Conservation (phyloP, 2,888 invertebrate species). For the Tyria jacobaeae region DNA sequence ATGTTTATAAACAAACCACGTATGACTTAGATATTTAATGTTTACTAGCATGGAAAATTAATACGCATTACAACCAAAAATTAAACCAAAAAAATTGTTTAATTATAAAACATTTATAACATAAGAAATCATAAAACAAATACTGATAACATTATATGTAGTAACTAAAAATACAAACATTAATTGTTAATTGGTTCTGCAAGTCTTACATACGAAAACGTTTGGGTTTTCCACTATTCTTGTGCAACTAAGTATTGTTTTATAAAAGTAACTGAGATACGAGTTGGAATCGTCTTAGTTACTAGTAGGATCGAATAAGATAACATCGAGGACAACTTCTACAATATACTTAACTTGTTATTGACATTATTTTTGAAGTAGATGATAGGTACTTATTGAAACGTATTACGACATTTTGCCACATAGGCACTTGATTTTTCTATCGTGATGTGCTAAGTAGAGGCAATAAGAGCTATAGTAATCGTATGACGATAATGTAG, state of each 20-base stretch:
- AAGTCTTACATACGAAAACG: neutral
- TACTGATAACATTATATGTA: neutral
- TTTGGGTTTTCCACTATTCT: neutral
- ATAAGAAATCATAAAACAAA: neutral
- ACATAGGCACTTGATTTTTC: slow-evolving; percentile 24
- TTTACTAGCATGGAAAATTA: no score
- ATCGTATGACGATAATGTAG: neutral
- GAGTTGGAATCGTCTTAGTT: neutral
- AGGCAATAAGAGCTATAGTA: neutral
- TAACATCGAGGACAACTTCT: slow-evolving; percentile 19
- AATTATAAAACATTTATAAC: neutral
- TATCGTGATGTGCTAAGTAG: neutral
- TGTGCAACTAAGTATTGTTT: neutral
- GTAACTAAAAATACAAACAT: neutral
- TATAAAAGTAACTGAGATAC: neutral
- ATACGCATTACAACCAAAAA: no score
- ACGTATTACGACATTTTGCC: slow-evolving; percentile 33
- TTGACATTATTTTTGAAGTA: slow-evolving; percentile 36
- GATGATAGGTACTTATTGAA: slow-evolving; percentile 13
- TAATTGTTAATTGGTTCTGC: neutral
- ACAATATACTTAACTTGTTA: slow-evolving; percentile 18
- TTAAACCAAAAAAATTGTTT: no score
- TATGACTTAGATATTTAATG: no score
- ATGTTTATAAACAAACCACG: no score
- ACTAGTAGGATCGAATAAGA: neutral